Conservation (phyloP, 2,888 invertebrate species). For the Hyalella azteca region DNA sequence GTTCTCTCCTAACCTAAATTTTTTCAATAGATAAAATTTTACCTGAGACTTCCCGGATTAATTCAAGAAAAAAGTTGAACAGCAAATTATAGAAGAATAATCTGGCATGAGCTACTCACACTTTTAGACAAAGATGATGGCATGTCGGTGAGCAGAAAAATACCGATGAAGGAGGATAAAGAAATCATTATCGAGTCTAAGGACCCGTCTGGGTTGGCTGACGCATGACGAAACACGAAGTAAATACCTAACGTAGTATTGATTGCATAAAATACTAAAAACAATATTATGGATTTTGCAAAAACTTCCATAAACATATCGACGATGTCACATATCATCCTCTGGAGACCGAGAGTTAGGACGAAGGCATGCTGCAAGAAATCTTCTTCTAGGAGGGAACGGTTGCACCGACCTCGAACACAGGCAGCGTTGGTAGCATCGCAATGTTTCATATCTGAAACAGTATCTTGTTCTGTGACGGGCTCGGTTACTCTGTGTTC, state of each 20-base stretch:
- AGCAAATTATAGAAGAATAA: too few relatives aligned
- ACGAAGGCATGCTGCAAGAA: not conserved
- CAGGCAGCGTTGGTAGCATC: too few relatives aligned
- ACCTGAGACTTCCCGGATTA: too few relatives aligned
- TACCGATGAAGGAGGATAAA: not conserved
- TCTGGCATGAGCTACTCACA: too few relatives aligned
- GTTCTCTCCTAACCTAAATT: too few relatives aligned
- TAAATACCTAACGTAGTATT: not conserved
- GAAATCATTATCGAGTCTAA: not conserved
- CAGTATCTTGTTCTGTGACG: too few relatives aligned
- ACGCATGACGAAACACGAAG: not conserved
- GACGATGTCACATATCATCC: not conserved
- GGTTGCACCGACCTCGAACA: too few relatives aligned
- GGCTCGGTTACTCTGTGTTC: too few relatives aligned
- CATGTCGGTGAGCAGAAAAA: not conserved
- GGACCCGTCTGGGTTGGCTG: not conserved
- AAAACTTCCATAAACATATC: not conserved
- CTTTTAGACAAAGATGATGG: not conserved
- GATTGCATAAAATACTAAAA: not conserved
- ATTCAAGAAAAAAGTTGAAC: too few relatives aligned
- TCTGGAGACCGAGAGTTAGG: not conserved
- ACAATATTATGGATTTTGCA: not conserved
- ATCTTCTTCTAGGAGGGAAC: too few relatives aligned
- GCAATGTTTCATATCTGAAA: too few relatives aligned
- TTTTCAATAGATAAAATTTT: too few relatives aligned